Evolutionary conservation across 2,113 vertebrate species (phyloP), one percentile per base, ranked within the genome.

Genomic region (Semnornis frantzii): DNA sequence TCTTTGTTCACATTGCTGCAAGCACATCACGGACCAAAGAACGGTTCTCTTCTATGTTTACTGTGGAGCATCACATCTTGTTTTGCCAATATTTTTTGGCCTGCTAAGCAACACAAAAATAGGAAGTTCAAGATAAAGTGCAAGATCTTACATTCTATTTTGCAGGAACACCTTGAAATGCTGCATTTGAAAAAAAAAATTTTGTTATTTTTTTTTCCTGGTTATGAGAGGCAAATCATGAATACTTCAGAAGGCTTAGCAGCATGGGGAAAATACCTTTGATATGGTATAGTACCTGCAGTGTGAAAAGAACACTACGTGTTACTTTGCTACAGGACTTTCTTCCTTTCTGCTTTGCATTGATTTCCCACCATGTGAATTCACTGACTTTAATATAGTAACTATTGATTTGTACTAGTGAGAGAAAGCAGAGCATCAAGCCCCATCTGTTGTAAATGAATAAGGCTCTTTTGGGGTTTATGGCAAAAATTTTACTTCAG

Each of bases 371-470:
- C 9, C 1, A 1, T 68, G 64, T 39, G 62, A 74, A 64, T 54
- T 80, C 72, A 48, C 48, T 34, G 69, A 64, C 31, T 85, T 96
- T 60, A 92, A 64, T 65, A 30, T 0, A 85, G 31, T 71, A 75
- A 65, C 54, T 75, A 93, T 90, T 78, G 89, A 92, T 95, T 81
- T 58, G 52, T 74, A 34, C n/a, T 48, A 24, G 24, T 89, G 59
- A 63, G 65, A 91, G 68, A 57, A 19, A 74, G 31, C 0, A 0
- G 55, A 80, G 52, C 64, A 21, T 37, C 39, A 48, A 39, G 33
- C 28, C 69, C 71, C 33, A 39, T 64, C 33, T 92, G 24, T 82
- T 81, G 68, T 8, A 73, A 82, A 46, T 20, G 93, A 87, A 58
- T 52, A 66, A 76, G 28, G 5, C 23, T 68, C 46, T 48, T 76